These are phyloP conservation scores for Dicycla oo DNA, from an alignment of 2,888 invertebrate species.

Conservation along the genomic window DNA sequence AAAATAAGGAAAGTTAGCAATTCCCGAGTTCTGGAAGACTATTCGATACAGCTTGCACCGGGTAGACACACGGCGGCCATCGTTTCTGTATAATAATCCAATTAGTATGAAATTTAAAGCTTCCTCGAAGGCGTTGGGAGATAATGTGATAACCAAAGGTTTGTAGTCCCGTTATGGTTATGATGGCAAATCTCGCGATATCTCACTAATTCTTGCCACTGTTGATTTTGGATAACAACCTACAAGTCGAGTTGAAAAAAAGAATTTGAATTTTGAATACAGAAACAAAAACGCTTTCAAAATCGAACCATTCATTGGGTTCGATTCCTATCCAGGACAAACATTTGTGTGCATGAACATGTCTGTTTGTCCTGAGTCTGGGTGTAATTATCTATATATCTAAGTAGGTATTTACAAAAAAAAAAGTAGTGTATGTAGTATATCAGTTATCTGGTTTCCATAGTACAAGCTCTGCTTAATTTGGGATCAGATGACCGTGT, in stretches of 20 bases:
- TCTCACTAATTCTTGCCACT: constrained; percentile 13
- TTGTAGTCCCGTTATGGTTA: constrained; percentile 57
- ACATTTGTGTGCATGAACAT: no score
- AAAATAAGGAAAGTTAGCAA: constrained; percentile 72
- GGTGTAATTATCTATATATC: no score
- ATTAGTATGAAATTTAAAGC: constrained; percentile 80
- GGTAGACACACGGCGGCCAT: constrained; percentile 67
- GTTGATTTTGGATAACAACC: not conserved
- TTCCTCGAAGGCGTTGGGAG: constrained; percentile 68
- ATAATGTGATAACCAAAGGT: constrained; percentile 68
- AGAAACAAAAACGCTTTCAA: not conserved
- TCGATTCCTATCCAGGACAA: no score
- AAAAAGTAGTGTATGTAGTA: no score
- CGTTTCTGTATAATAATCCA: constrained; percentile 80
- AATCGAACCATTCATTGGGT: constrained; percentile 15
- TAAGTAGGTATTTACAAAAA: no score
- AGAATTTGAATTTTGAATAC: not conserved
- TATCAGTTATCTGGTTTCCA: no score
- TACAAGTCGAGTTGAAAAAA: not conserved
- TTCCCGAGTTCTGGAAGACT: constrained; percentile 61
- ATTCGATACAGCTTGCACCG: constrained; percentile 59
- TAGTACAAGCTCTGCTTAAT: no score
- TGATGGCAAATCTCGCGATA: constrained; percentile 51
- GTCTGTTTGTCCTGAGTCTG: no score
- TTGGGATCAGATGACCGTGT: no score